Base-by-base conservation (phyloP, 2,797 vertebrate genomes). In the Pterois miles region DNA sequence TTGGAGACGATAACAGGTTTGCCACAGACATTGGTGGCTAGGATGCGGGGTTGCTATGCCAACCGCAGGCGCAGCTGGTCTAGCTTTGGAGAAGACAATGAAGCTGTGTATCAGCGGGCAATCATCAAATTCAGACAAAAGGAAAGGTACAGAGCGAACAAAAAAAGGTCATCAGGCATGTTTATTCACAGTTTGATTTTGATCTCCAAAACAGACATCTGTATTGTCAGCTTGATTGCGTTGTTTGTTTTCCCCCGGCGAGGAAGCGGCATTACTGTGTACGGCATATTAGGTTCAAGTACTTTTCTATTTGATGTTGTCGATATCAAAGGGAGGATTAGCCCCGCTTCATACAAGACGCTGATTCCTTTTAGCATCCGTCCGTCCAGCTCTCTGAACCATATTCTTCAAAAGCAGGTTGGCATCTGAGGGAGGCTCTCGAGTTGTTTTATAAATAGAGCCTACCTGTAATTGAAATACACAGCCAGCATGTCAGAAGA, bases 271-370 rank as follows among this genome's bases (percentile, higher is more conserved):
- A 71, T 78, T 60, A 52, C 25, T 43, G n/a, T 68, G 65, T 65
- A 69, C 54, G 50, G 64, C 54, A 65, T 57, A 84, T 80, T 65
- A 65, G 65, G 18, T 75, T 85, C 65, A 86, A 90, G 80, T 75
- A 34, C 36, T 86, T 73, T 64, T 88, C 27, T 80, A 82, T 90
- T 91, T 92, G 87, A 91, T 90, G 67, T 81, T 71, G 81, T 84
- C 29, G 0, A 76, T 86, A 91, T 93, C 87, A 94, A 92, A 93
- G 88, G 74, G 46, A 78, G 84, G 79, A 90, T 92, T 86, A 89
- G 74, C 67, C 70, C 34, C 16, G 67, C 71, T 80, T 82, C 71
- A 59, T 56, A 68, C 43, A 2, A 85, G 57, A 81, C 18, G 29
- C 62, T 74, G 71, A 85, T 84, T 87, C 70, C 74, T 88, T 82